Conservation (phyloP, 1,140 invertebrate species). For the Aphaenogaster ashmeadi region DNA sequence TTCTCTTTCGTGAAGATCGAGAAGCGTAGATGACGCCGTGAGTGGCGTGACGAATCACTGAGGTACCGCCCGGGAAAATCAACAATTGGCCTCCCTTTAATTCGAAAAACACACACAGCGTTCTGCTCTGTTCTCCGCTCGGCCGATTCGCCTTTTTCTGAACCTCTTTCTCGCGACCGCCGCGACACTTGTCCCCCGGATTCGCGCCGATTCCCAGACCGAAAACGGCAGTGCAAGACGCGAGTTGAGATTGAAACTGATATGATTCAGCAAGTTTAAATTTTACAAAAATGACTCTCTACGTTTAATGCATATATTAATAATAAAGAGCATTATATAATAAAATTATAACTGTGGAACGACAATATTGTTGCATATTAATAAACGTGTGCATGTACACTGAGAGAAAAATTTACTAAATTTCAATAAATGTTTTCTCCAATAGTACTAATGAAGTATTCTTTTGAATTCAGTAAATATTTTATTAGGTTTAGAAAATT, state of each 20-base stretch:
- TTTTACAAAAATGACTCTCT: not conserved
- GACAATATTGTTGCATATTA: not conserved
- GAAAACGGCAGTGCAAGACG: not conserved
- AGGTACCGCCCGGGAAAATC: slow-evolving; percentile 73
- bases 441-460: too few relatives aligned
- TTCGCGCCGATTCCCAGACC: slow-evolving; percentile 19
- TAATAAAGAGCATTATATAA: not conserved
- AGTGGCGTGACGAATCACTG: slow-evolving; percentile 76
- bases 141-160: slow-evolving; percentile 20
- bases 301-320: not conserved
- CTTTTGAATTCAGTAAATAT: too few relatives aligned
- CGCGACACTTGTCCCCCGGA: slow-evolving; percentile 21
- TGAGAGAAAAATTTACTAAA: too few relatives aligned
- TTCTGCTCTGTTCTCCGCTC: slow-evolving; percentile 51
- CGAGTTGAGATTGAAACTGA: not conserved
- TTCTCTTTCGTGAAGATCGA: slow-evolving; percentile 58
- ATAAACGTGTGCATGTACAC: not conserved
- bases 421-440: too few relatives aligned
- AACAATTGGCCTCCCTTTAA: slow-evolving; percentile 76
- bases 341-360: not conserved
- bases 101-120: slow-evolving; percentile 71
- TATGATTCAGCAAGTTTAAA: not conserved
- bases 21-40: slow-evolving; percentile 64
- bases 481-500: too few relatives aligned
- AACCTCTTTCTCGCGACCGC: not conserved